Conservation (phyloP, 2,797 vertebrate genomes). For the Natrix natrix region DNA sequence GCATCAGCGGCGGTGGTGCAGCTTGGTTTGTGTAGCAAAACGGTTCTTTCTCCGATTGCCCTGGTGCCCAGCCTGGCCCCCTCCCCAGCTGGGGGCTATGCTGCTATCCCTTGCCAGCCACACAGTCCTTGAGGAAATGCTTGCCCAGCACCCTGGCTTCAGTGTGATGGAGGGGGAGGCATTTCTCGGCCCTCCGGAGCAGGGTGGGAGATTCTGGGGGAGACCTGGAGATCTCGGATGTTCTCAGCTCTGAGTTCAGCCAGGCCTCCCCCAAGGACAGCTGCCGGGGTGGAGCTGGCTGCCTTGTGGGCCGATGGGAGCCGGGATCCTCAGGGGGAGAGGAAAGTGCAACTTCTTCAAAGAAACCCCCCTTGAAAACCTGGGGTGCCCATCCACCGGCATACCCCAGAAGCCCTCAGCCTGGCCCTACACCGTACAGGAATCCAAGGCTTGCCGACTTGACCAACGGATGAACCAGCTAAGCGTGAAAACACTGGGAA, state of each 20-base stretch:
- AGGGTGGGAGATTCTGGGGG: background rate
- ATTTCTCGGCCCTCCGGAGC: background rate
- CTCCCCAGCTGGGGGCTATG: background rate
- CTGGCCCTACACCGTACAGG: background rate
- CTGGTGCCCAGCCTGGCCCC: background rate
- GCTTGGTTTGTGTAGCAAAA: conserved; percentile 1
- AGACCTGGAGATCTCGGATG: background rate
- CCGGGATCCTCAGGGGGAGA: conserved; percentile 10
- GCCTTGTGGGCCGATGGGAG: background rate
- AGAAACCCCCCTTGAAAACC: conserved; percentile 59
- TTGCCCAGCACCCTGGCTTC: background rate
- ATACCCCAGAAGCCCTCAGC: conserved; percentile 27
- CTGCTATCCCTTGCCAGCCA: background rate
- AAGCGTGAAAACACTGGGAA: conserved; percentile 4
- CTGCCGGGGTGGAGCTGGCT: background rate
- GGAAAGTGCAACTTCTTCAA: conserved; percentile 33
- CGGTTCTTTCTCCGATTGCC: too few relatives aligned
- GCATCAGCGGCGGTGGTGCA: background rate
- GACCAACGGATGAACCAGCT: conserved; percentile 27
- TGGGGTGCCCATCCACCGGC: conserved; percentile 31
- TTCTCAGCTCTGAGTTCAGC: conserved; percentile 1
- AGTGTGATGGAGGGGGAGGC: background rate
- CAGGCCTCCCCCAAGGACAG: conserved; percentile 8
- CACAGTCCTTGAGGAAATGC: background rate
- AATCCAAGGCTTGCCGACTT: conserved; percentile 28